phyloP scores from a whole-genome alignment of 2,113 vertebrate species.

The Sylvilagus bachmani region DNA sequence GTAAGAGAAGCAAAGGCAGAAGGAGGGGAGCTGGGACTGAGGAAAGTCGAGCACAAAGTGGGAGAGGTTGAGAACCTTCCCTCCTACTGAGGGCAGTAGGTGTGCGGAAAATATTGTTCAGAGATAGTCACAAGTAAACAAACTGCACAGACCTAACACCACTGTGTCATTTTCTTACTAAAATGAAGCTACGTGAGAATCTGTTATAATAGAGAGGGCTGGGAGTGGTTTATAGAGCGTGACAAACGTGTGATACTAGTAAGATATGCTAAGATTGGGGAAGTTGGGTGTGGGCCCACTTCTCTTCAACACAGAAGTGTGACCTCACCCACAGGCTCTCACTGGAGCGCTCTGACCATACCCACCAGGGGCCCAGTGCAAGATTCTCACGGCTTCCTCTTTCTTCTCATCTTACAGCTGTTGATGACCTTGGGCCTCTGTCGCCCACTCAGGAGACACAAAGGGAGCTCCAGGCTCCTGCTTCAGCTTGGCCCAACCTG shows the following conservation, averaged over 20 bases:
- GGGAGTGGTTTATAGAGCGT: too few relatives aligned
- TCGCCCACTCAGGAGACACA: too few relatives aligned
- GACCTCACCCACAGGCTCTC: too few relatives aligned
- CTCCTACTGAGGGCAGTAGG: not conserved
- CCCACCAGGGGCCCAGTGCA: too few relatives aligned
- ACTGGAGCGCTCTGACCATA: not conserved
- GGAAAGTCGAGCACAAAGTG: not conserved
- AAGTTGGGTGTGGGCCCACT: not conserved
- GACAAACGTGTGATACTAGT: too few relatives aligned
- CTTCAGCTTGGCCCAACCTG: too few relatives aligned
- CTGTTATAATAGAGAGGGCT: not conserved
- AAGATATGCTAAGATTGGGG: too few relatives aligned
- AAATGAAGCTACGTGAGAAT: not conserved
- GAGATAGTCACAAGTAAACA: not conserved
- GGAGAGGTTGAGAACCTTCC: not conserved
- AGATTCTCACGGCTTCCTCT: not conserved
- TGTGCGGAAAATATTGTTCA: not conserved
- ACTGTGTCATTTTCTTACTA: not conserved
- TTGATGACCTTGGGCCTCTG: not conserved
- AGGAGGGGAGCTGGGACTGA: not conserved
- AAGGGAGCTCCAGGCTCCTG: too few relatives aligned
- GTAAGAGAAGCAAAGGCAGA: not conserved
- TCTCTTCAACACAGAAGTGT: not conserved
- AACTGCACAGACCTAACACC: not conserved
- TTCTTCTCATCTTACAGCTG: not conserved